phyloP scores from a whole-genome alignment of 2,888 invertebrate genomes.

The Acronicta aceris region DNA sequence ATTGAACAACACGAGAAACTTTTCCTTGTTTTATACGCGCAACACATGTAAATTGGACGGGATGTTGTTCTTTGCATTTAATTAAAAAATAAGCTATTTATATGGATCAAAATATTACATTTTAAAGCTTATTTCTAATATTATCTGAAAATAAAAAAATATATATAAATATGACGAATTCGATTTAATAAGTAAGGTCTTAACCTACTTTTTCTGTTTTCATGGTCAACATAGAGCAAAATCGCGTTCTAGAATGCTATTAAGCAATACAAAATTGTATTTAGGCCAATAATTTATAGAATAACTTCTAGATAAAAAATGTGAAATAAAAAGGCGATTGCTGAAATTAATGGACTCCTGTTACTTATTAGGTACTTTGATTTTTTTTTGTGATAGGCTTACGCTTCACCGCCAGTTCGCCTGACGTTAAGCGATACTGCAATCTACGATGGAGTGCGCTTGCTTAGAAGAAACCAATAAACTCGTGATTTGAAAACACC shows the following conservation, averaged over 20 bases:
- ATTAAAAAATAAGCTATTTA: conserved; percentile 1
- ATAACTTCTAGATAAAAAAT: conserved; percentile 11
- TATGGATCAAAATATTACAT: too few relatives aligned
- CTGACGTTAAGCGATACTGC: too few relatives aligned
- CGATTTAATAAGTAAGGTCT: conserved; percentile 42
- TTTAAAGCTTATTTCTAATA: too few relatives aligned
- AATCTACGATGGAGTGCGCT: too few relatives aligned
- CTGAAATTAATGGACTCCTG: not conserved
- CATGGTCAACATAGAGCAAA: conserved; percentile 70
- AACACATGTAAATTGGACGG: conserved; percentile 47
- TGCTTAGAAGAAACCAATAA: too few relatives aligned
- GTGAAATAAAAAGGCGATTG: not conserved
- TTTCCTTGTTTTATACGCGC: conserved; percentile 49
- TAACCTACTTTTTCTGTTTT: conserved; percentile 64
- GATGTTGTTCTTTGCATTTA: conserved; percentile 33
- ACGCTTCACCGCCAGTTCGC: too few relatives aligned
- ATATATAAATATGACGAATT: not conserved
- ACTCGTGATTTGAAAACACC: too few relatives aligned
- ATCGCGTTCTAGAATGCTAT: conserved; percentile 62
- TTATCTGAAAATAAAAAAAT: too few relatives aligned
- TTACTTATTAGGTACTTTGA: too few relatives aligned
- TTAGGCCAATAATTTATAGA: conserved; percentile 10
- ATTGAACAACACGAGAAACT: conserved; percentile 62
- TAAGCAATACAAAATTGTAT: conserved; percentile 65
- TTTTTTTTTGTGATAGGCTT: too few relatives aligned